A percentile compares a stretch with the other conserved stretches of the same genome.
phyloP scores from a whole-genome alignment of 2,113 vertebrate species.

The Electrona antarctica region DNA sequence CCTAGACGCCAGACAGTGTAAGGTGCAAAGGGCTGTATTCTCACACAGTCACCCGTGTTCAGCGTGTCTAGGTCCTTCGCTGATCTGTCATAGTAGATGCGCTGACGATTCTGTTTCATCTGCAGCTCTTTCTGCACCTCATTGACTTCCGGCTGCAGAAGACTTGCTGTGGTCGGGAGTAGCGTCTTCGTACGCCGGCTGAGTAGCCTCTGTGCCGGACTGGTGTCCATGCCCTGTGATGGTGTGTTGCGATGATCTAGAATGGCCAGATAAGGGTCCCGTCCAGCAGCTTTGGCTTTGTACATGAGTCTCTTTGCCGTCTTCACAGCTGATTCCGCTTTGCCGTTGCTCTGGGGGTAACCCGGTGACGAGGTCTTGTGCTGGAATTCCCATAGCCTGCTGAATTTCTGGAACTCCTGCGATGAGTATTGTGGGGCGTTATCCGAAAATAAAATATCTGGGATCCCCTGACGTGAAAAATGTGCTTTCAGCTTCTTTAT shows the following conservation, averaged over 20 bases:
- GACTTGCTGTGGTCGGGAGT: conserved; percentile 8
- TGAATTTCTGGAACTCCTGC: conserved; percentile 11
- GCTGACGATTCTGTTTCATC: too few relatives aligned
- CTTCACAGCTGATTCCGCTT: too few relatives aligned
- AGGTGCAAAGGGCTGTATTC: too few relatives aligned
- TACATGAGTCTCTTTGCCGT: conserved; percentile 7
- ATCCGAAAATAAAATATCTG: conserved; percentile 14
- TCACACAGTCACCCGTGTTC: too few relatives aligned
- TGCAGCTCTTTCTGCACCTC: too few relatives aligned
- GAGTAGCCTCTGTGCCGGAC: conserved; percentile 27
- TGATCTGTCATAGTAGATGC: conserved; percentile 1
- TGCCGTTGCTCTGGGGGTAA: conserved; percentile 25
- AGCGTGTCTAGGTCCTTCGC: too few relatives aligned
- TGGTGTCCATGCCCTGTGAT: conserved; percentile 6
- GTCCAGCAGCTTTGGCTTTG: conserved; percentile 17
- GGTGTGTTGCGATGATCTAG: conserved; percentile 18
- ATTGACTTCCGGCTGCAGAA: conserved; percentile 14
- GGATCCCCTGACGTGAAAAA: conserved; percentile 28
- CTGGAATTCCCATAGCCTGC: conserved; percentile 18
- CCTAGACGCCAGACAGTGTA: background rate
- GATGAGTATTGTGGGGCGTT: conserved; percentile 27
- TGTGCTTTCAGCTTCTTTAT: conserved; percentile 38
- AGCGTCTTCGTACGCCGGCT: conserved; percentile 12
- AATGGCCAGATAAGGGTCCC: conserved; percentile 14
- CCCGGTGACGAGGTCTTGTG: conserved; percentile 19